A percentile compares a stretch with the other conserved stretches of the same genome.
Conservation (phyloP, 2,113 vertebrate species). For the Delphinus delphis region DNA sequence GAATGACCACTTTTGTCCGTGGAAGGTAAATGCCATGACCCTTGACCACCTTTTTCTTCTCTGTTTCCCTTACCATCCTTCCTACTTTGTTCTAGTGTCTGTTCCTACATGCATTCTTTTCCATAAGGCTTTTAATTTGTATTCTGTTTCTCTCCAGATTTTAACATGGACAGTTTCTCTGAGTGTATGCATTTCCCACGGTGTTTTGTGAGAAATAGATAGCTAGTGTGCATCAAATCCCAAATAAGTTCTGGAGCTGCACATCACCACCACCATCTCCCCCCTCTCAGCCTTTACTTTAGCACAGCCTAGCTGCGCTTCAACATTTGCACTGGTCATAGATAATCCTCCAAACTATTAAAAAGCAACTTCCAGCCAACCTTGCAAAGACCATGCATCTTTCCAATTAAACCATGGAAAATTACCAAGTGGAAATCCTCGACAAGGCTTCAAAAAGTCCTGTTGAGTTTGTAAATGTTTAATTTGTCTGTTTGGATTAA, state of each 20-base stretch:
- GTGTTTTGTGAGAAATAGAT: neutral
- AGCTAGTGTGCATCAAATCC: neutral
- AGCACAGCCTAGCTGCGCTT: neutral
- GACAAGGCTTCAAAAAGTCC: neutral
- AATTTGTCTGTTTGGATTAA: neutral
- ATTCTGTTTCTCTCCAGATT: neutral
- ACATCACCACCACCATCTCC: neutral
- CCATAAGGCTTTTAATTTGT: neutral
- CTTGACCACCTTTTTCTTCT: neutral
- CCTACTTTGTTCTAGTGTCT: neutral
- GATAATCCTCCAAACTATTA: neutral
- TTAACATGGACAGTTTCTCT: neutral
- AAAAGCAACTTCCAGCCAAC: conserved; percentile 18
- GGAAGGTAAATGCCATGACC: neutral
- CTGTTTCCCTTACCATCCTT: neutral
- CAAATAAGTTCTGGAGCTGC: neutral
- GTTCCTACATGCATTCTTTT: neutral
- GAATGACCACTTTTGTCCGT: neutral
- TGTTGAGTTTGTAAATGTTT: neutral
- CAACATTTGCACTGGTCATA: neutral
- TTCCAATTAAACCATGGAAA: conserved; percentile 37
- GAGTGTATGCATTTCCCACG: neutral
- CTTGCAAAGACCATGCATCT: conserved; percentile 13
- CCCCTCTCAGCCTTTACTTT: neutral
- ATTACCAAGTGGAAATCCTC: conserved; percentile 30